phyloP scores from a whole-genome alignment of 2,888 invertebrate species.

The Drosophila mimica region DNA sequence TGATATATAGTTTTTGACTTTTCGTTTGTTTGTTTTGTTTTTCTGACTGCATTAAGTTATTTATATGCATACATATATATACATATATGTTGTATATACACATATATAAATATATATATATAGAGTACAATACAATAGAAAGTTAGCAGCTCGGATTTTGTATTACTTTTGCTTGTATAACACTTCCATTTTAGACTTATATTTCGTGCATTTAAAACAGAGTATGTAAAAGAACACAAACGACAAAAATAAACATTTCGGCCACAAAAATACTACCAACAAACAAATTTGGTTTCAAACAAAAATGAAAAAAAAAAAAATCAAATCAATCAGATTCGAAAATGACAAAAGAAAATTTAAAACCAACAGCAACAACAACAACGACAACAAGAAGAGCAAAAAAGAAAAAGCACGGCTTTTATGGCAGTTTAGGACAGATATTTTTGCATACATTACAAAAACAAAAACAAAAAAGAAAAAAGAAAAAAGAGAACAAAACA shows the following conservation, averaged over 20 bases:
- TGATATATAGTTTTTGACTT: conserved; percentile 42
- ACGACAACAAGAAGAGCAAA: conserved; percentile 21
- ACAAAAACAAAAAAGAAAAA: conserved; percentile 12
- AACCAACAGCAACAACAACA: conserved; percentile 30
- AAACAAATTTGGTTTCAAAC: conserved; percentile 43
- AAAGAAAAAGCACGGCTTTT: conserved; percentile 32
- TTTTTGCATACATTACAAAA: conserved; percentile 34
- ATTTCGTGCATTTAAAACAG: conserved; percentile 44
- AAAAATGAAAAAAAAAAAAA: conserved; percentile 16
- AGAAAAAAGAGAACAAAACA: conserved; percentile 17
- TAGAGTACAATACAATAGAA: conserved; percentile 21
- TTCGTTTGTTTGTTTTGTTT: conserved; percentile 41
- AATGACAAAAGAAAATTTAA: conserved; percentile 29
- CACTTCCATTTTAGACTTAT: conserved; percentile 63
- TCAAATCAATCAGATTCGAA: conserved; percentile 11
- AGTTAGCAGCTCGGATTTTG: conserved; percentile 34
- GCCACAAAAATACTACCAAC: conserved; percentile 35
- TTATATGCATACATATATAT: conserved; percentile 25
- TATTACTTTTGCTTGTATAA: conserved; percentile 58
- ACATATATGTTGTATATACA: background rate
- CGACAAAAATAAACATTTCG: conserved; percentile 67
- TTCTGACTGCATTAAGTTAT: conserved; percentile 38
- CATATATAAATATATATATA: background rate
- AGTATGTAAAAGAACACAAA: conserved; percentile 9
- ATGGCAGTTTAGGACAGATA: conserved; percentile 47